Evolutionary conservation across 1,140 invertebrate species (phyloP).

Genomic region (Ladona fulva): DNA sequence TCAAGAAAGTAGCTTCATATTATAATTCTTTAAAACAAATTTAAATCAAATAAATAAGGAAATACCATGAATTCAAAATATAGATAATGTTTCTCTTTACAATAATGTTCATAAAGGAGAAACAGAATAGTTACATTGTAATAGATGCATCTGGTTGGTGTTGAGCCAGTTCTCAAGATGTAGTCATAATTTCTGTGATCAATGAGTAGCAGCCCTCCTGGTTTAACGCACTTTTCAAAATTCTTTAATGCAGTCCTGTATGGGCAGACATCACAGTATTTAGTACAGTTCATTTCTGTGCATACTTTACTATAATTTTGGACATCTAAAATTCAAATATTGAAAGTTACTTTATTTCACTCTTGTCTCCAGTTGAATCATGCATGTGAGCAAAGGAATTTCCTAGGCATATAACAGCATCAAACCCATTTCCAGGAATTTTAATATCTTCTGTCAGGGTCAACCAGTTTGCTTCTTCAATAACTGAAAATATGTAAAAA

Average conservation of each 20-base stretch:
- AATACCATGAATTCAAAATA: not conserved
- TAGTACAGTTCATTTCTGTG: slow-evolving; percentile 7
- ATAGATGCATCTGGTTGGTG: slow-evolving; percentile 72
- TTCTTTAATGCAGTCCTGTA: slow-evolving; percentile 55
- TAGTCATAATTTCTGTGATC: slow-evolving; percentile 83
- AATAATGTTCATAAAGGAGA: not conserved
- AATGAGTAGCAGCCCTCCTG: slow-evolving; percentile 72
- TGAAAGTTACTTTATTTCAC: slow-evolving; percentile 56
- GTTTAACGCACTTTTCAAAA: slow-evolving; percentile 70
- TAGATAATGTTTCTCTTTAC: not conserved
- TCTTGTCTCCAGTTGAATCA: slow-evolving; percentile 64
- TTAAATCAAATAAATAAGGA: not conserved
- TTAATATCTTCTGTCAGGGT: slow-evolving; percentile 60
- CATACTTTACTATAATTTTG: slow-evolving; percentile 10
- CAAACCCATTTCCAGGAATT: slow-evolving; percentile 53
- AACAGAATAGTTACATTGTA: slow-evolving; percentile 63
- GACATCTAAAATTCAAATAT: not conserved
- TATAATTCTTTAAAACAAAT: too few species aligned
- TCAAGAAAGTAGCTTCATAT: too few species aligned
- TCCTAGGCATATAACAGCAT: slow-evolving; percentile 76
- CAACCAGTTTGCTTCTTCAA: slow-evolving; percentile 74
- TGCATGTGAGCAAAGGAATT: slow-evolving; percentile 84
- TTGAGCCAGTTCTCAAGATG: slow-evolving; percentile 60
- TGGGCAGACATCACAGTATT: slow-evolving; percentile 24
- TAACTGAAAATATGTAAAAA: slow-evolving; percentile 44